Evolutionary conservation across 2,113 vertebrate genomes (phyloP), one percentile per base, ranked within the genome.

Genomic region (Carassius auratus): DNA sequence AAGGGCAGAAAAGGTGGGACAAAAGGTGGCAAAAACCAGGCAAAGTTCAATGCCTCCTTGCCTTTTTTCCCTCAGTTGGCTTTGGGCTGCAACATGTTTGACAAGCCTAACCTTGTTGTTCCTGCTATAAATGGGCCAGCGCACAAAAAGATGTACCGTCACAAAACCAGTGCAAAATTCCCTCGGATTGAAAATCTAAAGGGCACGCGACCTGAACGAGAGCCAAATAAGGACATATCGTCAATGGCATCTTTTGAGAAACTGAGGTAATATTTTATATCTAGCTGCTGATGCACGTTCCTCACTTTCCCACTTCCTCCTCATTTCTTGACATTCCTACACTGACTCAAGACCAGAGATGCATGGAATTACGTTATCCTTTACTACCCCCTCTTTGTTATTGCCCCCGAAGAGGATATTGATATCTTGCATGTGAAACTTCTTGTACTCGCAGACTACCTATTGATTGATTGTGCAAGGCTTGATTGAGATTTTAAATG

Each of bases 211-310:
- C 92, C 94, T 89, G 97, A 99, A 90, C 95, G 96, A 73, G 97
- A 99, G 88, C 96, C 96, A 93, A 95, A 96, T 94, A 99, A 98
- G 95, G 97, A 98, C 94, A 95, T 97, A 91, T 94, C 96, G 92
- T 96, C 97, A 95, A 97, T 97, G 95, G 95, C 96, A 95, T 96
- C 98, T 95, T 98, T 97, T 96, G 98, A 99, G 94, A 99, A 98
- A 97, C 97, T 98, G 97, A 99, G 98, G 98, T 99, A 99, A 99
- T 99, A 96, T 96, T 97, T 95, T 96, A 96, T 96, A 96, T 96
- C 95, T 95, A 95, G 96, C 96, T 96, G 95, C 96, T 95, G 96
- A 94, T 95, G 93, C 94, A 95, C 94, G 95, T 94, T 93, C 85
- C 87, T 89, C 95, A 94, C 91, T 92, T 64, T 38, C 85, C 90